phyloP scores from a whole-genome alignment of 1,140 invertebrate species.

The Pachypeltis micranthus region DNA sequence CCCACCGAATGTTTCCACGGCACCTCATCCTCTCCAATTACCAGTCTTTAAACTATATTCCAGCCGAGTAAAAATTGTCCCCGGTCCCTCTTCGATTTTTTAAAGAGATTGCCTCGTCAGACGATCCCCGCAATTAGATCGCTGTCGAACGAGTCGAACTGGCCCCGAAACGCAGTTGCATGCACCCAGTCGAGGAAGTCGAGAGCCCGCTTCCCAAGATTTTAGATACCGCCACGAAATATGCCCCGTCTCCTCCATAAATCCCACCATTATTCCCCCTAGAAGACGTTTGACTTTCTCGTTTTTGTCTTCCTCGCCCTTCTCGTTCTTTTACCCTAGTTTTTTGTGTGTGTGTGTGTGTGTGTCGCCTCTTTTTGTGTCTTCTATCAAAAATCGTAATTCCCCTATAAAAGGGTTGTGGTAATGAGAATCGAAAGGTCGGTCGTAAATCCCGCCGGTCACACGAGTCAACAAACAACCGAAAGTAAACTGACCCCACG shows the following conservation, averaged over 20 bases:
- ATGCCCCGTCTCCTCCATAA: background rate
- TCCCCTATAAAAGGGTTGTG: background rate
- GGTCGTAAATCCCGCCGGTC: background rate
- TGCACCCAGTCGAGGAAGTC: no score
- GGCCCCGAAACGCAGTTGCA: no score
- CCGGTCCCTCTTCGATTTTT: no score
- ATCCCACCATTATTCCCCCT: background rate
- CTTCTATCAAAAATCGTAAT: background rate
- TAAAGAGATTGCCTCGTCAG: no score
- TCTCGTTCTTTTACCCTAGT: background rate
- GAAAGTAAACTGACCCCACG: no score
- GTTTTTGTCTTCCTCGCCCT: background rate
- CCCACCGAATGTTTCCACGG: no score
- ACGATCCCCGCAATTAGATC: background rate
- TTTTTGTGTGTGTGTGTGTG: no score
- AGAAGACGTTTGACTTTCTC: background rate
- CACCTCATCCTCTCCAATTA: no score
- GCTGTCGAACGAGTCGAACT: background rate
- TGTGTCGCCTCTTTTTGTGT: background rate
- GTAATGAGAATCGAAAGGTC: background rate
- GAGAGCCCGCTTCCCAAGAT: background rate
- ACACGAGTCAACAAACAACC: no score
- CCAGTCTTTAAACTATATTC: no score
- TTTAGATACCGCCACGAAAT: background rate
- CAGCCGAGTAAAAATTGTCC: no score